Conservation (phyloP, 2,797 vertebrate genomes). For the Okamejei kenojei region DNA sequence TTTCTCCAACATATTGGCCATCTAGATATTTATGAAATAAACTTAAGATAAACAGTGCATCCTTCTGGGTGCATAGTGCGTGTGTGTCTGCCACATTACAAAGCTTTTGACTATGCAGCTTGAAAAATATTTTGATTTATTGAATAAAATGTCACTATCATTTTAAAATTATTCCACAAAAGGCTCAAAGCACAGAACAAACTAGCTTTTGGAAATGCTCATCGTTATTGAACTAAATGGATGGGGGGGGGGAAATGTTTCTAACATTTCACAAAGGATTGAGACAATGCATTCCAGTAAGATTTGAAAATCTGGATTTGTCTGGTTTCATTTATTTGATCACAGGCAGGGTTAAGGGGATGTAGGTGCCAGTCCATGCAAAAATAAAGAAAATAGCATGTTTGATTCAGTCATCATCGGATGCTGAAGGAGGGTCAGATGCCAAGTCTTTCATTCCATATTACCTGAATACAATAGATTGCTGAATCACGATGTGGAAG, state of each 20-base stretch:
- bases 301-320: neutral
- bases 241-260: neutral
- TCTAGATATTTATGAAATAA: neutral
- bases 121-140: neutral
- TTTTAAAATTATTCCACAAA: neutral
- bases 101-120: neutral
- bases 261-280: neutral
- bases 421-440: neutral
- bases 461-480: neutral
- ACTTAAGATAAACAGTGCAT: neutral
- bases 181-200: neutral
- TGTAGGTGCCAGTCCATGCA: neutral
- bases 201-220: neutral
- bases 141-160: neutral
- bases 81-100: neutral
- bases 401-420: neutral
- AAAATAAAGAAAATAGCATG: neutral
- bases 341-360: too few relatives aligned
- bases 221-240: neutral
- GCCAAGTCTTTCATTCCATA: neutral
- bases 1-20: neutral
- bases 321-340: neutral
- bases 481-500: neutral
- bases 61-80: neutral
- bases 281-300: neutral